phyloP scores from a whole-genome alignment of 2,113 vertebrate genomes.

The Balaeniceps rex region DNA sequence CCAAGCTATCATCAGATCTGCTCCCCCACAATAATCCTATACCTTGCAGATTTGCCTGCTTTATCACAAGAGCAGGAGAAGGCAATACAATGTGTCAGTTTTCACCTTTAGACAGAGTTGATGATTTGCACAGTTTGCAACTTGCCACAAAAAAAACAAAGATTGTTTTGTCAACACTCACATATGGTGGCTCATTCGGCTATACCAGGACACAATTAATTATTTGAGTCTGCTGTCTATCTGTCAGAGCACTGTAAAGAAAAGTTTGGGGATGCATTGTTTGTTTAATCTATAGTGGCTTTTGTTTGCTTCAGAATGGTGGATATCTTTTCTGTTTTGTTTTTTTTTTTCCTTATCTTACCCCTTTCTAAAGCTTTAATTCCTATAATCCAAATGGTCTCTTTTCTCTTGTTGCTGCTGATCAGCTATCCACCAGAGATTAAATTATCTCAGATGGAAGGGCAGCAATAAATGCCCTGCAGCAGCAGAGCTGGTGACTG shows the following conservation, averaged over 20 bases:
- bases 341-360: not conserved
- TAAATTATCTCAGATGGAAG: not conserved
- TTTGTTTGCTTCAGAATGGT: constrained; percentile 9
- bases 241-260: not conserved
- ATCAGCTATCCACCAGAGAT: not conserved
- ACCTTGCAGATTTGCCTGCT: not conserved
- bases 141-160: not conserved
- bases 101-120: not conserved
- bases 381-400: not conserved
- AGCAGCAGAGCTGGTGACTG: not conserved
- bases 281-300: not conserved
- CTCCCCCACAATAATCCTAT: not conserved
- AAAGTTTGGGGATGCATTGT: not conserved
- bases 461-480: not conserved
- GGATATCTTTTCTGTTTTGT: not conserved
- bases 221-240: constrained; percentile 6
- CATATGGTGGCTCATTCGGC: not conserved
- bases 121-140: not conserved
- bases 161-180: not conserved
- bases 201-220: not conserved
- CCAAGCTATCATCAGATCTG: not conserved
- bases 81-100: not conserved
- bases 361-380: not conserved
- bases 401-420: not conserved
- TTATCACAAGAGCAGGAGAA: not conserved